Conservation (phyloP, 2,113 vertebrate genomes). For the Cichladusa arquata region DNA sequence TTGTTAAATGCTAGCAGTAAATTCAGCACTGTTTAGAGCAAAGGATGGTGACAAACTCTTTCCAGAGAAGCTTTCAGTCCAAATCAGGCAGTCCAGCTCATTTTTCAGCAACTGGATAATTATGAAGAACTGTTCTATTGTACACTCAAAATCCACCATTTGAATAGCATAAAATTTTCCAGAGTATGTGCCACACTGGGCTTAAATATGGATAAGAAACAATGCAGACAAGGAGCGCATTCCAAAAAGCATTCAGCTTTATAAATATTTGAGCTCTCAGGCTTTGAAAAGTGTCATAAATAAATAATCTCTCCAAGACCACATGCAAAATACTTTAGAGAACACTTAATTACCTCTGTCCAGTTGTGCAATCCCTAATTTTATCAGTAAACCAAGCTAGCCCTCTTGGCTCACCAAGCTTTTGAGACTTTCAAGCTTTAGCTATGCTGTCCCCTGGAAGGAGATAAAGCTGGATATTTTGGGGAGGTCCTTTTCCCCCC, state of each 20-base stretch:
- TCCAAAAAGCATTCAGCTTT: constrained; percentile 54
- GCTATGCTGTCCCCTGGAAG: not conserved
- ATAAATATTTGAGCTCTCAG: constrained; percentile 40
- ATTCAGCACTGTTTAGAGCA: not conserved
- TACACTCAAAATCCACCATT: not conserved
- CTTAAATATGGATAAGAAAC: constrained; percentile 49
- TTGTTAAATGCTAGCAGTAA: not conserved
- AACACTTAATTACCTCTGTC: constrained; percentile 1
- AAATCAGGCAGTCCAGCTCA: not conserved
- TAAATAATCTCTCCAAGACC: constrained; percentile 11
- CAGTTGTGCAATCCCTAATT: not conserved
- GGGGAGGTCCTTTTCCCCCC: not conserved
- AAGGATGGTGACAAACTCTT: not conserved
- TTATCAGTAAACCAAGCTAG: constrained; percentile 6
- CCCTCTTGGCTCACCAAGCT: not conserved
- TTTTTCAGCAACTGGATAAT: constrained; percentile 10
- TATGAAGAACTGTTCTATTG: not conserved
- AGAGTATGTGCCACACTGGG: not conserved
- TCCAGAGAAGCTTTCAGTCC: not conserved
- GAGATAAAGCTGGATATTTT: not conserved
- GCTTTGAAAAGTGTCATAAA: constrained; percentile 39
- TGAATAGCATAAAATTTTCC: constrained; percentile 54
- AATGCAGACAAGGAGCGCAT: constrained; percentile 22
- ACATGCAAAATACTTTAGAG: constrained; percentile 26
- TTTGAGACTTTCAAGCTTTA: not conserved